phyloP scores from a whole-genome alignment of 2,888 invertebrate species.

The Plagodis dolabraria region DNA sequence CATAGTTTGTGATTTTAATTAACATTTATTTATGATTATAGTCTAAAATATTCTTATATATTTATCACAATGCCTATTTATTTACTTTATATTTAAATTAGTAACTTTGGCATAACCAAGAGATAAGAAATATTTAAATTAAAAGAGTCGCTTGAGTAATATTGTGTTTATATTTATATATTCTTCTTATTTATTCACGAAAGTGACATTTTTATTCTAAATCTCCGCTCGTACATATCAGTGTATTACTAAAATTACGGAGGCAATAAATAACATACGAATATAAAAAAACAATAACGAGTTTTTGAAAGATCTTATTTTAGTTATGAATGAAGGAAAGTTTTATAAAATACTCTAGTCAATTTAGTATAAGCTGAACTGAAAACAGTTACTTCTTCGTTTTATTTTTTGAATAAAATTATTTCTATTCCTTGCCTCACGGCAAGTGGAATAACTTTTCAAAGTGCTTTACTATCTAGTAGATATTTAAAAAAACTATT shows the following conservation, averaged over 20 bases:
- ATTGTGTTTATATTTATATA: no score
- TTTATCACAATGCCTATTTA: no score
- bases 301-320: constrained; percentile 22
- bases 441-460: constrained; percentile 74
- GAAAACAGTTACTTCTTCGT: constrained; percentile 34
- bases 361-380: constrained; percentile 73
- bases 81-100: no score
- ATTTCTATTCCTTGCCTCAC: constrained; percentile 48
- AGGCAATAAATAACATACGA: constrained; percentile 70
- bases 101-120: no score
- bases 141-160: no score
- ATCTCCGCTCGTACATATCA: constrained; percentile 78
- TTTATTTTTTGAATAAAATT: constrained; percentile 10
- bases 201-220: constrained; percentile 38
- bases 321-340: constrained; percentile 21
- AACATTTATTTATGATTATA: no score
- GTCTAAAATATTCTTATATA: no score
- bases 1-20: no score
- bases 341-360: constrained; percentile 65
- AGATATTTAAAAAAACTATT: constrained; percentile 77
- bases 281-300: constrained; percentile 29
- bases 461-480: constrained; percentile 85
- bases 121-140: neutral
- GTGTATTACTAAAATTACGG: constrained; percentile 57
- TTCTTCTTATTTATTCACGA: no score